A percentile compares a stretch with the other conserved stretches of the same genome.
Conservation (phyloP, 1,140 invertebrate genomes). For the Meloidogyne chitwoodi region DNA sequence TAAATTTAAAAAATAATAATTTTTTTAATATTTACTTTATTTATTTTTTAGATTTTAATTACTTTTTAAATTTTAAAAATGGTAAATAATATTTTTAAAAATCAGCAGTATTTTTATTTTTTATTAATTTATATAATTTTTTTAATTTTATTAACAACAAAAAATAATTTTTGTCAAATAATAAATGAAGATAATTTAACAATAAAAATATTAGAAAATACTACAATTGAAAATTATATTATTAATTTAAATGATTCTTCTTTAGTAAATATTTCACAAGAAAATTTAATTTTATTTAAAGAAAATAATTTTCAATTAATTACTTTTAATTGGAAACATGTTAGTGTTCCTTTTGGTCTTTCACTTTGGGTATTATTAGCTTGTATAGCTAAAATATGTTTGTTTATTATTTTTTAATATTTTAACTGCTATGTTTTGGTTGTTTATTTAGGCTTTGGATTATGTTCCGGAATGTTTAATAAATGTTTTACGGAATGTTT, state of each 20-base stretch:
- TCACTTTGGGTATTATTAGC: constrained; percentile 50
- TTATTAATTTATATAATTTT: neutral
- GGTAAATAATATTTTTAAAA: neutral
- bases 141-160: neutral
- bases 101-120: too few species aligned
- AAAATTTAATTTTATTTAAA: neutral
- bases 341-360: constrained; percentile 37
- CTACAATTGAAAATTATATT: neutral
- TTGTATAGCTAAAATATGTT: constrained; percentile 54
- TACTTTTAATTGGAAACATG: constrained; percentile 11
- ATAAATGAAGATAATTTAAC: neutral
- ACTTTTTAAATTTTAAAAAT: too few species aligned
- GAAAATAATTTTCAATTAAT: constrained; percentile 6
- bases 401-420: constrained; percentile 9
- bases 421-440: too few species aligned
- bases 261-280: neutral
- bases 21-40: too few species aligned
- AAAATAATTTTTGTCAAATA: neutral
- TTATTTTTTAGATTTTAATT: too few species aligned
- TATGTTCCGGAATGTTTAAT: too few species aligned
- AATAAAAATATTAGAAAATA: neutral
- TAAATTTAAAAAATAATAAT: too few species aligned
- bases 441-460: too few species aligned
- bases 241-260: neutral
- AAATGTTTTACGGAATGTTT: too few species aligned